Base-by-base conservation (phyloP, 2,888 invertebrate species). In the Parnassius glacialis region DNA sequence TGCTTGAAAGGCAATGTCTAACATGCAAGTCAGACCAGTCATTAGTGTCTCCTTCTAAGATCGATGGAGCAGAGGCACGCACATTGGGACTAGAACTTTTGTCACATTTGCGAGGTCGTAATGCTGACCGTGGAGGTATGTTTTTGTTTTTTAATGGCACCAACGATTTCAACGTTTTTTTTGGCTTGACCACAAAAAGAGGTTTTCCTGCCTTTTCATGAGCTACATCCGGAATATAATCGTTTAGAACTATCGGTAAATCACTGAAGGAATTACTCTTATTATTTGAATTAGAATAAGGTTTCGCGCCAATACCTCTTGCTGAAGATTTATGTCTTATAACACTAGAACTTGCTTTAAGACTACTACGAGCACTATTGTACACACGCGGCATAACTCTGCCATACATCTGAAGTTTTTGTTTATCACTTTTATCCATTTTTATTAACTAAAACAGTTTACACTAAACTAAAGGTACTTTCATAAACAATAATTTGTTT, bases 321-420 rank as follows among this genome's bases (percentile, higher is more conserved):
- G 71, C 75, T 51, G 84, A 76, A 57, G 80, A 75, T 70, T 80
- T 80, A 68, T 90, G 89, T 55, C 85, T 82, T 60, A 77, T 83
- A 65, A 90, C 85, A 60, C 70, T 71, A 52, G 83, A 79, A 70
- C 68, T 79, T 42, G 83, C 74, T 58, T 75, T 82, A 44, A 84
- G 67, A 68, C 72, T 81, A 42, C 68, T 68, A 42, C 70, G 71
- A 44, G 80, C 75, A 60, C 68, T 73, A 71, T 78, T 83, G 55
- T 71, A 68, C 3, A 89, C 80, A 52, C 89, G 85, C 43, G 90
- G 72, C 90, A 89, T 87, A 1, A 90, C 88, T 74, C 86, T 84
- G 11, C 81, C 81, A 66, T 89, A 89, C 64, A 72, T 81, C 34
- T 74, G 79, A 47, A 55, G 72, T 53, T 47, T 64, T 59, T 65